Evolutionary conservation across 2,113 vertebrate genomes (phyloP), one percentile per base, ranked within the genome.

Genomic region (Petrocephalus zakoni): DNA sequence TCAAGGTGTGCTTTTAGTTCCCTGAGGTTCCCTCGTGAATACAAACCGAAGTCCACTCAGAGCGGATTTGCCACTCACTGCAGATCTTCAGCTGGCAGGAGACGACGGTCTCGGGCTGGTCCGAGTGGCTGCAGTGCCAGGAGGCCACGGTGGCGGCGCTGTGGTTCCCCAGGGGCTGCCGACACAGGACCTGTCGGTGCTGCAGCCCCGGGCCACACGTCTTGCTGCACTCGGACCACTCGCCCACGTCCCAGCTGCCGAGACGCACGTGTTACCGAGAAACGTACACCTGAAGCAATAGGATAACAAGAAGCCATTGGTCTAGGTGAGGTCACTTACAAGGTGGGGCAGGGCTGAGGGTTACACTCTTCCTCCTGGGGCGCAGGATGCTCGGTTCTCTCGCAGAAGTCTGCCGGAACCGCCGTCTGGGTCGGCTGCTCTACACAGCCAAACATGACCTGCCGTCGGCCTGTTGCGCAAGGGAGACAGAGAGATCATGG

Each of bases 181-280:
- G 95, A 89, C 98, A 99, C 15, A 98, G 94, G 58, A 98, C 96
- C 94, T 99, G 98, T 0, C 98, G 96, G 34, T 96, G 96, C 94
- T 99, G 98, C 94, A 96, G 95, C 1, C 98, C 98, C 2, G 97
- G 96, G 22, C 98, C 98, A 0, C 98, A 99, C 0, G 95, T 97
- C 84, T 96, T 97, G 92, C 97, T 98, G 95, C 98, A 99, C 86
- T 98, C 98, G 0, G 98, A 99, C 98, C 98, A 99, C 93, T 99
- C 98, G 4, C 98, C 98, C 13, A 98, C 94, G 55, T 99, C 98
- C 97, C 97, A 99, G 93, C 98, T 99, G 87, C 49, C 21, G 25
- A 15, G 49, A 37, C 1, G 29, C 25, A 5, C 13, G 11, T 15
- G 72, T 42, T 13, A 78, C 21, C 49, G 47, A 49, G 22, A 82